phyloP scores from a whole-genome alignment of 1,140 invertebrate genomes.

The Caenorhabditis briggsae region DNA sequence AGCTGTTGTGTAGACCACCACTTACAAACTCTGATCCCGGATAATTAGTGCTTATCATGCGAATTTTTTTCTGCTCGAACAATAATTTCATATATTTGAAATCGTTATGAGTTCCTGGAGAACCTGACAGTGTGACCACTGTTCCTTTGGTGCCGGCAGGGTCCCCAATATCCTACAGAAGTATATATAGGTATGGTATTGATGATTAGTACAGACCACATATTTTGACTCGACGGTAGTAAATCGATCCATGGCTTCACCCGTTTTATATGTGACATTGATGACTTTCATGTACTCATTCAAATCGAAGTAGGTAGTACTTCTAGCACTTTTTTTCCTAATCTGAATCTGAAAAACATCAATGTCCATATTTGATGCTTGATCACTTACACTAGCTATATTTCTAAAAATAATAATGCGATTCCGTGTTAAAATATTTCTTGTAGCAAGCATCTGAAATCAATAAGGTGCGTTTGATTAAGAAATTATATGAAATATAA shows the following conservation, averaged over 20 bases:
- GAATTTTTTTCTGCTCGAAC: slow-evolving; percentile 59
- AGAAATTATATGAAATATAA: not conserved
- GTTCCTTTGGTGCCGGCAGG: slow-evolving; percentile 46
- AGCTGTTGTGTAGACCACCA: slow-evolving; percentile 28
- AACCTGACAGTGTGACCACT: slow-evolving; percentile 64
- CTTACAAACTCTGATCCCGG: slow-evolving; percentile 59
- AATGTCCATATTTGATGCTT: not conserved
- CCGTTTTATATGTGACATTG: slow-evolving; percentile 4
- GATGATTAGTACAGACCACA: not conserved
- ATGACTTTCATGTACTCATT: slow-evolving; percentile 10
- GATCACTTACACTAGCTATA: not conserved
- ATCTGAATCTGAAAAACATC: not conserved
- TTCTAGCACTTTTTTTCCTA: not conserved
- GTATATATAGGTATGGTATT: no score
- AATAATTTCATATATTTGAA: slow-evolving; percentile 66
- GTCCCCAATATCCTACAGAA: not conserved
- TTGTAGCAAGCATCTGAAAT: slow-evolving; percentile 12
- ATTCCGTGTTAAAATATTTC: not conserved
- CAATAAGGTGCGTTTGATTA: not conserved
- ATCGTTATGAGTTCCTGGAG: slow-evolving; percentile 67
- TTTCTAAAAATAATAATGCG: not conserved
- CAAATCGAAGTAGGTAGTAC: not conserved
- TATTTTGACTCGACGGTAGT: slow-evolving; percentile 33
- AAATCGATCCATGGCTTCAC: not conserved
- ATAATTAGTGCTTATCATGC: slow-evolving; percentile 66